These are phyloP conservation scores for Hyles vespertilio DNA, from an alignment of 1,140 invertebrate species.

Conservation along the genomic window DNA sequence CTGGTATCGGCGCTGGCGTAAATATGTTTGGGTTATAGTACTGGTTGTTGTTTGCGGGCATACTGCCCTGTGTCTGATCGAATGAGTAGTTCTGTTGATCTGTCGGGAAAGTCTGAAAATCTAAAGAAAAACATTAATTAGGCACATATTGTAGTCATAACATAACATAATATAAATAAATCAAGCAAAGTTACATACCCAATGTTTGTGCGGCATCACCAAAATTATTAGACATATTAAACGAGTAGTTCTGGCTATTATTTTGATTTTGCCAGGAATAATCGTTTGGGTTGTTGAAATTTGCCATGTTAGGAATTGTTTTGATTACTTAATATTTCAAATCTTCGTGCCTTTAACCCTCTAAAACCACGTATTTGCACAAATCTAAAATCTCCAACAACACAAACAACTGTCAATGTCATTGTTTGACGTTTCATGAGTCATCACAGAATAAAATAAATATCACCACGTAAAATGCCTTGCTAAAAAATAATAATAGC, in stretches of 20 bases:
- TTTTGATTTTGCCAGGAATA: constrained; percentile 66
- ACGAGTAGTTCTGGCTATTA: constrained; percentile 55
- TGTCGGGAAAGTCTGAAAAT: constrained; percentile 67
- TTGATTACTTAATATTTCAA: neutral
- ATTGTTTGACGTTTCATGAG: too few relatives aligned
- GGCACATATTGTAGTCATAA: too few relatives aligned
- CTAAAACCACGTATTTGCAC: too few relatives aligned
- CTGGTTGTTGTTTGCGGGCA: constrained; percentile 60
- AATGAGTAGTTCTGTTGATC: constrained; percentile 65
- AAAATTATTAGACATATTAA: constrained; percentile 53
- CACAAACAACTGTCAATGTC: constrained; percentile 1
- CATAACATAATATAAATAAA: too few relatives aligned
- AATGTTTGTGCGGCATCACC: constrained; percentile 55
- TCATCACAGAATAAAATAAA: too few relatives aligned
- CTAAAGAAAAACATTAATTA: constrained; percentile 35
- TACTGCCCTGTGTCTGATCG: constrained; percentile 51
- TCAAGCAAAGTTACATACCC: constrained; percentile 32
- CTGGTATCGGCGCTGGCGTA: constrained; percentile 66
- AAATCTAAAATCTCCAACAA: neutral
- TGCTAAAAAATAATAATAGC: too few relatives aligned
- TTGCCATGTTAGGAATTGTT: constrained; percentile 33
- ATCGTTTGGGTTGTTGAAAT: constrained; percentile 54
- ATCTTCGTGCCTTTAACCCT: too few relatives aligned
- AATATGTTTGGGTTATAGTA: constrained; percentile 73
- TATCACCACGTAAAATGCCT: too few relatives aligned